Conservation (phyloP, 1,140 invertebrate species). For the Araneus ventricosus region DNA sequence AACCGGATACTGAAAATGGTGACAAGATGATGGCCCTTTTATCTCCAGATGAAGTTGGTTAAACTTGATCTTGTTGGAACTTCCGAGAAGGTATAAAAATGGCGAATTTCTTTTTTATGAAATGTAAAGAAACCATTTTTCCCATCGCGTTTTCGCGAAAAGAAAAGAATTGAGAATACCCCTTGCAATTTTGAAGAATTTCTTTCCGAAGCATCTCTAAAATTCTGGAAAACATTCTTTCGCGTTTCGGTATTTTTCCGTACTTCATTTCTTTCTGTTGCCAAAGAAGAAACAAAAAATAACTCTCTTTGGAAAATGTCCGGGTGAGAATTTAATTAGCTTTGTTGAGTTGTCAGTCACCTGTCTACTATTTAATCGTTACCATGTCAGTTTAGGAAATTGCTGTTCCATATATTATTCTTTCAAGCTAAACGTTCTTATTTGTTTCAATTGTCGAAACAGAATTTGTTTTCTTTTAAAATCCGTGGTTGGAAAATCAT, state of each 20-base stretch:
- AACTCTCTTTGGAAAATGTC: background rate
- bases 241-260: background rate
- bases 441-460: background rate
- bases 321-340: background rate
- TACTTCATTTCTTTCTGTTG: background rate
- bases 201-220: background rate
- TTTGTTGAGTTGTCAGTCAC: background rate
- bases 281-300: background rate
- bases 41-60: background rate
- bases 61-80: background rate
- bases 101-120: background rate
- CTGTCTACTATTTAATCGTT: background rate
- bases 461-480: background rate
- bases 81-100: background rate
- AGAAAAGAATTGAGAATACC: background rate
- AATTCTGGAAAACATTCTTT: background rate
- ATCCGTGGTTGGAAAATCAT: background rate
- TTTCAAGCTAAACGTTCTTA: too few relatives aligned
- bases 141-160: background rate
- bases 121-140: background rate
- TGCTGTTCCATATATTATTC: too few relatives aligned
- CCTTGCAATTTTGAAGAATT: background rate
- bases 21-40: conserved; percentile 5
- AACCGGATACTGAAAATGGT: background rate
- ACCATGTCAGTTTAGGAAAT: background rate